Conservation (phyloP, 2,113 vertebrate species). For the Athene noctua region DNA sequence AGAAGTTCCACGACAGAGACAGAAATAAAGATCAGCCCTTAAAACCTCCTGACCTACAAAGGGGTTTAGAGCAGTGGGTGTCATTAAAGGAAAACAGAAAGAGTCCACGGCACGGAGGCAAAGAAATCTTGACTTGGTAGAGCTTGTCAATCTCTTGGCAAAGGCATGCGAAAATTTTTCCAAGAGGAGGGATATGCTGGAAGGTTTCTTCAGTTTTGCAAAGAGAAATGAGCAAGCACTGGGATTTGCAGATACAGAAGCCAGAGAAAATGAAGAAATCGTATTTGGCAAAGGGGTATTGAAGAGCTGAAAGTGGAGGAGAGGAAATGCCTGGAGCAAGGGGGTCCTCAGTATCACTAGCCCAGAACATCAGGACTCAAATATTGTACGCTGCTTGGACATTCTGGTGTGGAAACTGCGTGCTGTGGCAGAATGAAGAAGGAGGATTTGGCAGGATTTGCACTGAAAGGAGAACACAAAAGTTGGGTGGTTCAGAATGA, state of each 20-base stretch:
- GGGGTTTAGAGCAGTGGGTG: not conserved
- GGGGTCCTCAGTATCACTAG: not conserved
- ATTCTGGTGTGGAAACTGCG: not conserved
- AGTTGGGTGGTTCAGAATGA: not conserved
- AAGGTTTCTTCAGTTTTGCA: not conserved
- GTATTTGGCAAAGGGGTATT: not conserved
- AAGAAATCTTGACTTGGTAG: slow-evolving; percentile 1
- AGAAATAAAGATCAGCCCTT: slow-evolving; percentile 14
- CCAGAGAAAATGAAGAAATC: not conserved
- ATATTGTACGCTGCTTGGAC: not conserved
- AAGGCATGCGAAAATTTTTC: not conserved
- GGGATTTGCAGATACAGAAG: slow-evolving; percentile 5
- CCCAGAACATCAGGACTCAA: not conserved
- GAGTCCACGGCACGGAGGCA: not conserved
- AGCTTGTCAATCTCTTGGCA: slow-evolving; percentile 30
- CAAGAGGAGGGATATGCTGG: slow-evolving; percentile 23
- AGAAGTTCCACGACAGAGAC: not conserved
- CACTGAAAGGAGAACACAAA: not conserved
- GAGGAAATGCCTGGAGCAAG: not conserved
- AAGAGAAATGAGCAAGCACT: slow-evolving; percentile 15
- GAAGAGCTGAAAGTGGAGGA: not conserved
- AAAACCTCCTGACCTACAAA: slow-evolving; percentile 27
- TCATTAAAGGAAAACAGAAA: slow-evolving; percentile 5
- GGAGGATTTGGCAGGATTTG: not conserved
- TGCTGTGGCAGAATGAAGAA: not conserved